Base-by-base conservation (phyloP, 2,888 invertebrate genomes). In the Keiferia lycopersicella region DNA sequence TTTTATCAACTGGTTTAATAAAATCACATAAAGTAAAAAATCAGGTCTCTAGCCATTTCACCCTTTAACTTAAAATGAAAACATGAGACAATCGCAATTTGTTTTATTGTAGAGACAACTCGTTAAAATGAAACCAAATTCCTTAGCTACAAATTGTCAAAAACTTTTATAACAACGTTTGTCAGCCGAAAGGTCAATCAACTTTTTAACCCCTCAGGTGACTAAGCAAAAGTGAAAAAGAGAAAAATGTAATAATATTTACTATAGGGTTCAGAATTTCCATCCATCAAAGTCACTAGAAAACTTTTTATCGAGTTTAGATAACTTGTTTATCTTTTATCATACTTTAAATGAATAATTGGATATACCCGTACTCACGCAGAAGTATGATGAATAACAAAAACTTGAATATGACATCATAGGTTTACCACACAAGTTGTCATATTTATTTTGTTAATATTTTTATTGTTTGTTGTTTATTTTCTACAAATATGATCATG, bases 101-200 rank as follows among this genome's bases (percentile, higher is more conserved):
- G 34, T 34, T 34, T 4, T 34, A 1, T 10, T 7, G 6, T 34
- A 34, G 34, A 10, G 11, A 41, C 41, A 41, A 2, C 41, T 41
- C 41, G 45, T 45, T 45, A 45, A 45, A 45, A 16, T 45, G 45
- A 45, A 45, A 45, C 45, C n/a, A n/a, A 45, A 45, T 45, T 7
- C 16, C 16, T 41, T 12, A 14, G 14, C 41, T 41, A 41, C 41
- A 41, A 14, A 14, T 41, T 45, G 45, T 45, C 16, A 45, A n/a
- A n/a, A 45, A 45, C n/a, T 45, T 45, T 16, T 45, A 45, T 34
- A 34, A 34, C n/a, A 16, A 16, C 3, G 45, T n/a, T 41, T 41
- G n/a, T 41, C 14, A 1, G n/a, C n/a, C 16, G 0, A 45, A 8
- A 45, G n/a, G 45, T 45, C 16, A 45, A 7, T 8, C 3, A 45